Evolutionary conservation across 2,888 invertebrate genomes (phyloP), one percentile per base, ranked within the genome.

Genomic region (Sphaeridia pumilis): DNA sequence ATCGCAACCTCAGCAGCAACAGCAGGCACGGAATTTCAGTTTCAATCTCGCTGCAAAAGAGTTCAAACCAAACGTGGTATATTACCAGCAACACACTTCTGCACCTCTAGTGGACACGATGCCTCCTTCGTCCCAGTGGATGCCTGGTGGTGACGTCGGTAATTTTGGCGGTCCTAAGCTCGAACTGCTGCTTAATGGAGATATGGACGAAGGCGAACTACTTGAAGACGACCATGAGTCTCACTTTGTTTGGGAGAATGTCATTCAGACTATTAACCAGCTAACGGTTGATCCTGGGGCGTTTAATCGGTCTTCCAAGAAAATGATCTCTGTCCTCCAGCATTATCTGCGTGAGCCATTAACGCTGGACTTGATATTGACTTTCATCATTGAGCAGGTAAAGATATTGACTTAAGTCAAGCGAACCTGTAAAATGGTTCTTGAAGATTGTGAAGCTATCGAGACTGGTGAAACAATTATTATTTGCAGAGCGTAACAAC

Each of bases 401-500:
- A 43, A 24, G 20, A 26, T n/a, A n/a, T n/a, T n/a, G n/a, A n/a
- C 26, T 34, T 34, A 2, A 46, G 10, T n/a, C 3, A 46, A 7
- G 34, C 25, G 5, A 26, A 17, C 17, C n/a, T n/a, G n/a, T n/a
- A n/a, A n/a, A n/a, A n/a, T n/a, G n/a, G n/a, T n/a, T n/a, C n/a
- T n/a, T n/a, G n/a, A n/a, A n/a, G n/a, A n/a, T n/a, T n/a, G n/a
- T n/a, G n/a, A n/a, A n/a, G n/a, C n/a, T n/a, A n/a, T n/a, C n/a
- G n/a, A n/a, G n/a, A n/a, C n/a, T n/a, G n/a, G n/a, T n/a, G n/a
- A n/a, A n/a, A n/a, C n/a, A n/a, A n/a, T n/a, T n/a, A n/a, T n/a
- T n/a, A n/a, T n/a, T n/a, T n/a, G n/a, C n/a, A 63, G 64, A 60
- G 60, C 42, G 58, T 62, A 41, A 57, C 58, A 12, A 59, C 60